phyloP scores from a whole-genome alignment of 2,797 vertebrate genomes.

The Microctenopoma steveboyesi region DNA sequence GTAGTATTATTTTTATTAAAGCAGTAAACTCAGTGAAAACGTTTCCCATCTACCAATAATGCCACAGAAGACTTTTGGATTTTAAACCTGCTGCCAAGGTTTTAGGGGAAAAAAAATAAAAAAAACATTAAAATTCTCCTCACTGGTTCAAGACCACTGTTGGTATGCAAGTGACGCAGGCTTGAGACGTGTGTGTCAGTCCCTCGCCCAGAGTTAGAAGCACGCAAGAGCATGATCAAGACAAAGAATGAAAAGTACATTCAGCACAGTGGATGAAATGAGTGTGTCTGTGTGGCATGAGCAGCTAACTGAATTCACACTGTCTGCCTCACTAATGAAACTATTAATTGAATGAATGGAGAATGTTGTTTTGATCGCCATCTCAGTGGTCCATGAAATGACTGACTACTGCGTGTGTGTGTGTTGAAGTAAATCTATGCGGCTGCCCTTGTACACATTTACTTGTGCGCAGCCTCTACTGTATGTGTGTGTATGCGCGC shows the following conservation, averaged over 20 bases:
- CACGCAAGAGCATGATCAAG: neutral
- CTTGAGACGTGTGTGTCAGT: neutral
- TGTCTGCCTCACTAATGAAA: conserved; percentile 73
- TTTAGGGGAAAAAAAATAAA: neutral
- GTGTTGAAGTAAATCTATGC: conserved; percentile 10
- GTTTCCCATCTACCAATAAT: conserved; percentile 3
- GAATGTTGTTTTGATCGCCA: conserved; percentile 71
- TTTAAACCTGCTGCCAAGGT: neutral
- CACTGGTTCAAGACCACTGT: neutral
- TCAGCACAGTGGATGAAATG: conserved; percentile 17
- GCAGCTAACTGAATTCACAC: conserved; percentile 52
- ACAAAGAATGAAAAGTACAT: conserved; percentile 8
- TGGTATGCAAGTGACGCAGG: neutral
- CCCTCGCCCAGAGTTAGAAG: neutral
- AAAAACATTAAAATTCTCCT: neutral
- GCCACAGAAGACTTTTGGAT: neutral
- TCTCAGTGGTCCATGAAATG: conserved; percentile 80
- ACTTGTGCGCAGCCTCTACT: neutral
- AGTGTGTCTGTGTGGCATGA: conserved; percentile 27
- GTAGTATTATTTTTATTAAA: neutral
- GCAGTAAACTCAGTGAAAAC: conserved; percentile 1
- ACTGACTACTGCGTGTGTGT: conserved; percentile 44
- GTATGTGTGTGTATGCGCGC: conserved; percentile 37
- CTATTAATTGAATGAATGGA: conserved; percentile 77
- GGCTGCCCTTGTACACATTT: neutral